Evolutionary conservation across 2,797 vertebrate genomes (phyloP), one percentile per base, ranked within the genome.

Genomic region (Jordanella pulchra): DNA sequence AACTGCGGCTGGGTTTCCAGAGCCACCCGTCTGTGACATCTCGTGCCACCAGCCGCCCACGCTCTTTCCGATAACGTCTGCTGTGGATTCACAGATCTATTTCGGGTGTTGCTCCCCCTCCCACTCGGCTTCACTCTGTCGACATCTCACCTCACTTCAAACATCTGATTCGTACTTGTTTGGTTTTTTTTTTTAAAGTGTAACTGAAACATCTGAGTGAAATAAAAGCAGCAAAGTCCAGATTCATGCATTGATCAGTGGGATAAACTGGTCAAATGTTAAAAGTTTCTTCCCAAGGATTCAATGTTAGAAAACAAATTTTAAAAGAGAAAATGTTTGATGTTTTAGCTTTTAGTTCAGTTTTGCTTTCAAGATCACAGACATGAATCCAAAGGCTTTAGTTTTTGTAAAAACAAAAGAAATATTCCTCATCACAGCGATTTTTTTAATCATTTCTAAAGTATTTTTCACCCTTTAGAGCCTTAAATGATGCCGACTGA

Each of bases 61-160:
- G 50, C 30, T 25, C 67, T 72, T 55, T 56, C 63, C 28, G 23
- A 45, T 60, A 65, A 75, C 10, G n/a, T 63, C 82, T 73, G 75
- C 63, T 30, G 72, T 32, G 70, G 79, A 75, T 69, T 88, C 84
- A 80, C 79, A 47, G 69, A 66, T 80, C 79, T 85, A 85, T 88
- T 84, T 60, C 1, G 1, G 77, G 73, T 63, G 56, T 63, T 44
- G 55, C 74, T 51, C 65, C 27, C 67, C n/a, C n/a, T 21, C 48
- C 48, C 21, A 18, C 70, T 60, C 32, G 18, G 54, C 69, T 15
- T 35, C 73, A 48, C 35, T 3, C 25, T 3, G 39, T 35, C 54
- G 25, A 78, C 54, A 17, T 70, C 70, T 73, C 72, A 70, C 72
- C 70, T 54, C 70, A 45, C 4, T 65, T 67, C 50, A 53, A 60